These are phyloP conservation scores for Garra rufa DNA, from an alignment of 2,113 vertebrate genomes.

Conservation along the genomic window DNA sequence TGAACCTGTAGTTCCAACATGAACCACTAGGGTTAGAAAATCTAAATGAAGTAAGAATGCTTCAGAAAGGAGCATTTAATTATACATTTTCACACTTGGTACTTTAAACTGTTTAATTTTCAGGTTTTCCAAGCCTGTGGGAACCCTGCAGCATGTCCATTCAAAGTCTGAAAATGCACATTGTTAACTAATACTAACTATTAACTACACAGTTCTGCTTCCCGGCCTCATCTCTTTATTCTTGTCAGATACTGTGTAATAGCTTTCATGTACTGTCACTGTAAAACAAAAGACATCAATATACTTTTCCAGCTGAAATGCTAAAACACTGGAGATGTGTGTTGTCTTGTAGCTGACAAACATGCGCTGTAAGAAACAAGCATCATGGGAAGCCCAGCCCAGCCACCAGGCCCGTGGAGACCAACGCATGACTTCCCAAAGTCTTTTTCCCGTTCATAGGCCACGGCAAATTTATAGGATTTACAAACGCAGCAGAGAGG, in stretches of 20 bases:
- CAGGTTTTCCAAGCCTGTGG: background rate
- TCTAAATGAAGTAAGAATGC: background rate
- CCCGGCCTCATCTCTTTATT: background rate
- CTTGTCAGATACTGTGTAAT: background rate
- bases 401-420: background rate
- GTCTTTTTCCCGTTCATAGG: conserved; percentile 56
- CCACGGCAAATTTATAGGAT: conserved; percentile 52
- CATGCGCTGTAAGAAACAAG: background rate
- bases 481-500: conserved; percentile 47
- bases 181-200: background rate
- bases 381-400: background rate
- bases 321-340: conserved; percentile 16
- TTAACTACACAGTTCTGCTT: background rate
- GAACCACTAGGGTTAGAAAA: background rate
- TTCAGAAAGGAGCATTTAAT: background rate
- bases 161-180: background rate
- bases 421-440: conserved; percentile 51
- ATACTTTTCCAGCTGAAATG: background rate
- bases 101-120: background rate
- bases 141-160: background rate
- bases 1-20: background rate
- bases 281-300: background rate
- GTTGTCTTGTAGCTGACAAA: conserved; percentile 1
- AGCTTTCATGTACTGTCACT: background rate
- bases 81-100: background rate